Percentiles rank a stretch among this genome's conserved stretches.
Conservation (phyloP, 2,888 invertebrate species). For the Drosophila merina region DNA sequence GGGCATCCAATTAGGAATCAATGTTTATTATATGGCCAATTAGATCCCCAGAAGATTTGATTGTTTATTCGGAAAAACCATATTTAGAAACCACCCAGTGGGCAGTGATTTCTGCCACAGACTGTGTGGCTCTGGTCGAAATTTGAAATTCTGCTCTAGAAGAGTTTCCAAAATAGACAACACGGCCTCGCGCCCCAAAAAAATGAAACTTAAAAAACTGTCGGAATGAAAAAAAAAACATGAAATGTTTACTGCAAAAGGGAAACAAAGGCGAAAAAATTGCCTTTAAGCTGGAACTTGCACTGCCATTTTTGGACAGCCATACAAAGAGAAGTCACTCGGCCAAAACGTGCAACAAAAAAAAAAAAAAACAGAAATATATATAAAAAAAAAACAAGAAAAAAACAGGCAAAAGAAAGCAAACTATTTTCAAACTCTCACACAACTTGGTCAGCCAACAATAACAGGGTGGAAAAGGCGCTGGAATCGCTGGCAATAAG, state of each 20-base stretch:
- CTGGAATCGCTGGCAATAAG: constrained; percentile 67
- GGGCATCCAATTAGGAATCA: constrained; percentile 10
- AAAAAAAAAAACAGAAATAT: constrained; percentile 15
- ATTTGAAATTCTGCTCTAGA: constrained; percentile 37
- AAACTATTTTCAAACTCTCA: constrained; percentile 70
- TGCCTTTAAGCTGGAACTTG: constrained; percentile 56
- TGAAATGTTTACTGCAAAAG: constrained; percentile 66
- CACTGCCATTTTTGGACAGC: constrained; percentile 3
- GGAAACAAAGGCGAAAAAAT: constrained; percentile 72
- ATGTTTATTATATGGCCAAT: constrained; percentile 32
- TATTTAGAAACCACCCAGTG: constrained; percentile 3
- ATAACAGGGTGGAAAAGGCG: constrained; percentile 18
- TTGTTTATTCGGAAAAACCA: constrained; percentile 13
- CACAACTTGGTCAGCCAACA: constrained; percentile 56
- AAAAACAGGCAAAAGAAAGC: constrained; percentile 34
- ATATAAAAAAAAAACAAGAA: constrained; percentile 6
- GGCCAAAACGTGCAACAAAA: constrained; percentile 70
- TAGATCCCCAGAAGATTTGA: constrained; percentile 8
- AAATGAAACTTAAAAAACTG: not conserved
- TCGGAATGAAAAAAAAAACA: constrained; percentile 22
- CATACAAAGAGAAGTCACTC: constrained; percentile 65
- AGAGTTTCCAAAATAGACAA: constrained; percentile 72
- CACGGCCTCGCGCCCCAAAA: constrained; percentile 39
- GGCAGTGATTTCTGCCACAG: constrained; percentile 35
- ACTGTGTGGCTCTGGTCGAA: constrained; percentile 41